Base-by-base conservation (phyloP, 1,140 invertebrate genomes). In the Eumeta japonica region DNA sequence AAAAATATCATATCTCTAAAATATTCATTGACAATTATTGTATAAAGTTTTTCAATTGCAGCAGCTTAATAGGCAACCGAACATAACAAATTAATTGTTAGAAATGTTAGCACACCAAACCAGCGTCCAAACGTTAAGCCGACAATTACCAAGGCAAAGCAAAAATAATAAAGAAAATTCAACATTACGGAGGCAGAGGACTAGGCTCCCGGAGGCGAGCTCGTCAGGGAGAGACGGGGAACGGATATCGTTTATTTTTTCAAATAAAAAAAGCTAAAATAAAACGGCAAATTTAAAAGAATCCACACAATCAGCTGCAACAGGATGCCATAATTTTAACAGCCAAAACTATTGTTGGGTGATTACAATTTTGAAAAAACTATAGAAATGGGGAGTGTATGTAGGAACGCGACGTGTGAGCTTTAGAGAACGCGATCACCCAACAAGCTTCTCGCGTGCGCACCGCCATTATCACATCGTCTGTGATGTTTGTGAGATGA, bases 141-240 rank as follows among this genome's bases (percentile, higher is more conserved):
- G 62, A 74, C 55, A 54, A 35, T 62, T 74, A 74, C 70, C 63
- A 68, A 74, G 64, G 62, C 70, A 62, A 74, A 74, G 70, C 70
- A 50, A 54, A 66, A 30, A 61, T 55, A 44, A 41, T 60, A 62
- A 56, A 20, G 20, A 35, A 11, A 10, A 7, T 10, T 18, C 59
- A 71, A 72, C 70, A 63, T 74, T 74, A 74, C 70, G 70, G 65
- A 62, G 57, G 70, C 65, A 61, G 65, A 50, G 66, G 70, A 74
- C 55, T 55, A 58, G 66, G 59, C 64, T 70, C 66, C 65, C 49
- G 65, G 66, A 74, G 68, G 70, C 66, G 60, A 24, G 20, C 5
- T n/a, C n/a, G n/a, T 50, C 52, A 55, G 44, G 50, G 50, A 24
- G 14, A 18, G 19, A 35, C 10, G 49, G 47, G 35, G 50, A 41